Evolutionary conservation across 92 coral and sea anemone genomes (phyloP), one percentile per base, ranked within the genome.

Genomic region (Epizoanthus ramosus): DNA sequence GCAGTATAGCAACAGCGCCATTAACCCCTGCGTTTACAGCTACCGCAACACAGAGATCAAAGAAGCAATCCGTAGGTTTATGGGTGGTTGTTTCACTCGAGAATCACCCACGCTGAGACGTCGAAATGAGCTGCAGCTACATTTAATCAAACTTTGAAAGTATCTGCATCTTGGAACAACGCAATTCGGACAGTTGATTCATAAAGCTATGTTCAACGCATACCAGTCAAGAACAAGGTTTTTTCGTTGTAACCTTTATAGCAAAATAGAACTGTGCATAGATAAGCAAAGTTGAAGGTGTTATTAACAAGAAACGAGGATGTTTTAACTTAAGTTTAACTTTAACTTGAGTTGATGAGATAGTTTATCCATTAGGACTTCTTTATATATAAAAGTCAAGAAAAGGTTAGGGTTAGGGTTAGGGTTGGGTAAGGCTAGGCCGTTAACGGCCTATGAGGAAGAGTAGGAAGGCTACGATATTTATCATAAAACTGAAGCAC

Each of bases 1-100:
- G 94, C 97, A 92, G 41, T 92, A 92, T 58, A 81, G 84, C 21
- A 92, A 90, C 88, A 92, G 97, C 63, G 94, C 85, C 16, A 86
- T 92, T 4, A 92, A 92, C 74, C 97, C 97, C 7, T 80, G 84
- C 59, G 89, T 92, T 35, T 92, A 92, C 66, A 91, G 94, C 17
- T 92, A 90, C 66, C 94, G 97, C 15, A 92, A 92, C 79, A 85
- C 84, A 8, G 87, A 88, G 25, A 88, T 92, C 33, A 80, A 89
- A 2, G 66, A 81, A 57, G 68, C 88, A 0, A 87, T 92, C 86
- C 43, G 74, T 63, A 53, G 85, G 13, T 59, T 88, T 61, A 22
- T 61, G 47, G 58, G 19, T n/a, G 57, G 58, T 0, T 77, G 65
- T 17, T 39, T 56, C 13, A 56, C 52, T 8, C 57, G 8, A 3